Conservation (phyloP, 2,797 vertebrate species). For the Pantherophis vulpinus region DNA sequence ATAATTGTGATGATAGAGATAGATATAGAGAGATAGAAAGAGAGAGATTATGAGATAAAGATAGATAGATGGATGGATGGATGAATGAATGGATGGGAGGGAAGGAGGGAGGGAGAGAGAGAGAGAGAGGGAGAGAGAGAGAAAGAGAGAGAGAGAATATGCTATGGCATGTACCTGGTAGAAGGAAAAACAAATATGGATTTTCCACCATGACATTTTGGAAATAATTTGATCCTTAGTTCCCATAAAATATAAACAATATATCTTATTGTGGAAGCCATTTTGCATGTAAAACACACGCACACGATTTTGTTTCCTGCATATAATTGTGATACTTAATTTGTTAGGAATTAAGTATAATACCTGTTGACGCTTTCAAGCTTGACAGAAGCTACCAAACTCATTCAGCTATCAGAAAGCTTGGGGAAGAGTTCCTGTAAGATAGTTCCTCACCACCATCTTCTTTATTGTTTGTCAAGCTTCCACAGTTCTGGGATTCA, state of each 20-base stretch:
- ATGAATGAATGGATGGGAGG: too few relatives aligned
- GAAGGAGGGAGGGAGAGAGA: too few relatives aligned
- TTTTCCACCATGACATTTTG: background rate
- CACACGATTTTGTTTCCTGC: background rate
- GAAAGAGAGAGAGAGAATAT: too few relatives aligned
- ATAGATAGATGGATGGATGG: too few relatives aligned
- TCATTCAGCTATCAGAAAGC: background rate
- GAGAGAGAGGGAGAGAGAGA: too few relatives aligned
- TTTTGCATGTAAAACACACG: background rate
- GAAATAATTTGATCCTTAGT: background rate
- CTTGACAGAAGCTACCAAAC: background rate
- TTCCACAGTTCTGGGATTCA: background rate
- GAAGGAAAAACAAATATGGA: background rate
- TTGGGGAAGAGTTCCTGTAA: background rate
- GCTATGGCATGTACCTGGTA: background rate
- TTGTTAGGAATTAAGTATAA: background rate
- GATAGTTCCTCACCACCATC: background rate
- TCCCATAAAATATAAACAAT: background rate
- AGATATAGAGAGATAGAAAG: background rate
- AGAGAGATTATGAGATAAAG: too few relatives aligned
- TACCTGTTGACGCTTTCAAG: background rate
- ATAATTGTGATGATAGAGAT: background rate
- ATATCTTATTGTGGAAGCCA: background rate
- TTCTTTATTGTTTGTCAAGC: background rate
- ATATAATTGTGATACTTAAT: background rate